Evolutionary conservation across 2,888 invertebrate genomes (phyloP), one percentile per base, ranked within the genome.

Genomic region (Drosophila picticornis): DNA sequence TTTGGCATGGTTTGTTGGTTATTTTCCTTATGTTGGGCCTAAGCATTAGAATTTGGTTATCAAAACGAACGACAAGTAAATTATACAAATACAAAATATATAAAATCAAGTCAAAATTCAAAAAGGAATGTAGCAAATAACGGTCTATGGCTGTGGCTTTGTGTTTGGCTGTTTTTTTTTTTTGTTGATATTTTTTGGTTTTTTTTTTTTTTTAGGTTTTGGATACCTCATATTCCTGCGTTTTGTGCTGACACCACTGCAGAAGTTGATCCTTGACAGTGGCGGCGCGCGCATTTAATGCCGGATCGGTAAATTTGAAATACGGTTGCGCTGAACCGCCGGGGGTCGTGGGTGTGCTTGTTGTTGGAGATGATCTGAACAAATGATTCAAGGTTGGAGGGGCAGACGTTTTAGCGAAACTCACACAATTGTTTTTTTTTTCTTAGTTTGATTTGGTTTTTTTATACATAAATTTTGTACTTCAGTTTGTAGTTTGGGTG

Each of bases 171-270:
- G 48, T 31, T 53, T 70, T 64, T 68, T 66, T 70, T 69, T 72
- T 57, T 67, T 64, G 64, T 50, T 16, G 55, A 34, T 77, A 62
- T 61, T 57, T 65, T 72, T 57, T 56, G 63, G 64, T n/a, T n/a
- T n/a, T n/a, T 63, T 57, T 52, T 72, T 68, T 77, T 74, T 63
- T 84, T 65, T 77, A 80, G 77, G 74, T 80, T 81, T 64, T 88
- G 77, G 88, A 91, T 97, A 98, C 99, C 97, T 98, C 97, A 95
- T 99, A 99, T 95, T 97, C 98, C 95, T 97, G 96, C 92, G 98
- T 98, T 96, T 98, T 98, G 95, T 97, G 96, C 94, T 97, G 97
- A 95, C 98, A 98, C 99, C 99, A 99, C 94, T 97, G 96, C 94
- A 99, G 96, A 94, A 99, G 95, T 94, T 98, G 96, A 94, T 99